Base-by-base conservation (phyloP, 1,140 invertebrate species). In the Caenorhabditis elegans region DNA sequence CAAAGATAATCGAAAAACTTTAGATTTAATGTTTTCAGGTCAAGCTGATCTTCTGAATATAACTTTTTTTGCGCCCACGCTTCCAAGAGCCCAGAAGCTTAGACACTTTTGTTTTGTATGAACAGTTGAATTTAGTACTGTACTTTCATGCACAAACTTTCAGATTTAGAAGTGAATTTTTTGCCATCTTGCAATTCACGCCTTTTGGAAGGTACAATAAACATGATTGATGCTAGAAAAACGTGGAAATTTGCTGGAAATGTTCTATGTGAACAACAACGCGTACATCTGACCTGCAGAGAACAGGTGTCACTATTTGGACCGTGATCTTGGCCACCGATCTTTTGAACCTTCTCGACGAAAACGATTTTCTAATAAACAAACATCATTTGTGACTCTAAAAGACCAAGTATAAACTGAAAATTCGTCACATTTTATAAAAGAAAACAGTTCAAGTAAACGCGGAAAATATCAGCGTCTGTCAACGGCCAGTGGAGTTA, bases 281-380 rank as follows among this genome's bases (percentile, higher is more conserved):
- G 26, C 53, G 53, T 60, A 60, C 53, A 60, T 22, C 15, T 31
- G 53, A 60, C 53, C 28, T 60, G 8, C 53, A 31, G 34, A 60
- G 53, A 60, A 60, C 53, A 60, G 53, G 13, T 60, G 53, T 34
- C 53, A 60, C 53, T 60, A 60, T 60, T 60, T 60, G 26, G 28
- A 60, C 53, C 53, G 28, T 60, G 53, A 60, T 60, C 53, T 60
- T 17, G 28, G 53, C 53, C 2, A 19, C 13, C 53, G 26, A 60
- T 60, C 53, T 60, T 31, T 60, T 60, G 53, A 60, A 34, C 53
- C 26, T 31, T 60, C 8, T 31, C 26, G 19, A 60, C 53, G 22
- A 24, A 26, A 51, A 22, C 22, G n/a, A n/a, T 26, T 60, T 34
- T 60, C 53, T 8, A 17, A 60, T 60, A 60, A 60, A 60, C 28